Percentiles rank a stretch among this genome's conserved stretches.
Evolutionary conservation across 2,888 invertebrate genomes (phyloP).

Genomic region (Apodemia mormo): DNA sequence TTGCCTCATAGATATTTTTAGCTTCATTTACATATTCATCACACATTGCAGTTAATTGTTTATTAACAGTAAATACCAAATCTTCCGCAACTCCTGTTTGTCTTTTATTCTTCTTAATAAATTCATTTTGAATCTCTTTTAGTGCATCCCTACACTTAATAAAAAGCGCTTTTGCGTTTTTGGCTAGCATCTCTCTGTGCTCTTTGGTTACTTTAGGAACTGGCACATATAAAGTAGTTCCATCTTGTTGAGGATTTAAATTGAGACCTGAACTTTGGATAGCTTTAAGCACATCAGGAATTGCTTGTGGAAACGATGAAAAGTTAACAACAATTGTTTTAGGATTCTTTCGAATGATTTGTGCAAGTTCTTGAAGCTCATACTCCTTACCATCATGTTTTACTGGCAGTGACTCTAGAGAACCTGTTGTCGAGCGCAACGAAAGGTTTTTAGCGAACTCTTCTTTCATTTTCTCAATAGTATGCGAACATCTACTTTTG

Average conservation of each 20-base stretch:
- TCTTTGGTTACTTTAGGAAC: conserved; percentile 97
- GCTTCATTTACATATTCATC: conserved; percentile 83
- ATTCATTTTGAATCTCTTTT: conserved; percentile 88
- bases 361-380: conserved; percentile 93
- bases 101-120: conserved; percentile 86
- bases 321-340: conserved; percentile 93
- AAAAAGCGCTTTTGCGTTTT: conserved; percentile 92
- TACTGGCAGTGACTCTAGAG: conserved; percentile 89
- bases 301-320: conserved; percentile 91
- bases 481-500: conserved; percentile 84
- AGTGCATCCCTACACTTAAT: conserved; percentile 89
- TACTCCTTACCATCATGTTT: conserved; percentile 90
- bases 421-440: conserved; percentile 89
- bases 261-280: conserved; percentile 92
- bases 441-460: conserved; percentile 91
- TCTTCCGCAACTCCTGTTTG: conserved; percentile 88
- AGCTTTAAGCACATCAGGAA: conserved; percentile 88
- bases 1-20: conserved; percentile 78
- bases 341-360: conserved; percentile 92
- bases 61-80: conserved; percentile 83
- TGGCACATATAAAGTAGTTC: conserved; percentile 93
- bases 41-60: conserved; percentile 86
- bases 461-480: conserved; percentile 87
- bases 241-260: conserved; percentile 97
- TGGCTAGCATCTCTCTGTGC: conserved; percentile 92